Conservation (phyloP, 2,888 invertebrate species). For the Lasioglossum morio region DNA sequence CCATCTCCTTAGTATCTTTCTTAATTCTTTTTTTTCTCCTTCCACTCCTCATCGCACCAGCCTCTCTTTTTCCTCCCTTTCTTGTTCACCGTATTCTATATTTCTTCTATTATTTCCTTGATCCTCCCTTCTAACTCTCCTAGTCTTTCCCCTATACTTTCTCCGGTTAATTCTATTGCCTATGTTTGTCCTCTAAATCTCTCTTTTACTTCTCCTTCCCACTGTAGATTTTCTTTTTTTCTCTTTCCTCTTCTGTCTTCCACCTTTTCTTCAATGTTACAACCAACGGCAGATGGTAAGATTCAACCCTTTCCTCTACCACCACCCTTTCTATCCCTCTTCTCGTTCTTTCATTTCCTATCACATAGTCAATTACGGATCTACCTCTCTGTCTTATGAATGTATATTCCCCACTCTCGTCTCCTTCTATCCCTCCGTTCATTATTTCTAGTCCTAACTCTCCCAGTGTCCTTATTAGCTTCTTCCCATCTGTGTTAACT, state of each 20-base stretch:
- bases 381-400: not conserved
- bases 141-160: no score
- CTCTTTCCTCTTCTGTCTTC: accelerated
- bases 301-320: not conserved
- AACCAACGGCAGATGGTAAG: not conserved
- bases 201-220: no score
- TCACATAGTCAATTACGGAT: not conserved
- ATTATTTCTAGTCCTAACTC: not conserved
- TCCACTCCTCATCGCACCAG: no score
- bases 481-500: not conserved
- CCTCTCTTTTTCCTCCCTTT: no score
- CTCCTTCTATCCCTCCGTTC: not conserved
- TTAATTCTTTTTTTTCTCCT: no score
- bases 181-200: no score
- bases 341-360: no score
- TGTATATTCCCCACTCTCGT: not conserved
- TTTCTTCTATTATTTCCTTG: no score
- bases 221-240: no score
- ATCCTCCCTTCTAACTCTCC: no score
- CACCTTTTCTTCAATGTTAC: no score
- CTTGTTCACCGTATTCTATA: accelerated
- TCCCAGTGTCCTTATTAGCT: not conserved
- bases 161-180: not conserved
- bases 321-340: not conserved
- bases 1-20: no score